phyloP scores from a whole-genome alignment of 2,797 vertebrate genomes.

The Rhinoraja longicauda region DNA sequence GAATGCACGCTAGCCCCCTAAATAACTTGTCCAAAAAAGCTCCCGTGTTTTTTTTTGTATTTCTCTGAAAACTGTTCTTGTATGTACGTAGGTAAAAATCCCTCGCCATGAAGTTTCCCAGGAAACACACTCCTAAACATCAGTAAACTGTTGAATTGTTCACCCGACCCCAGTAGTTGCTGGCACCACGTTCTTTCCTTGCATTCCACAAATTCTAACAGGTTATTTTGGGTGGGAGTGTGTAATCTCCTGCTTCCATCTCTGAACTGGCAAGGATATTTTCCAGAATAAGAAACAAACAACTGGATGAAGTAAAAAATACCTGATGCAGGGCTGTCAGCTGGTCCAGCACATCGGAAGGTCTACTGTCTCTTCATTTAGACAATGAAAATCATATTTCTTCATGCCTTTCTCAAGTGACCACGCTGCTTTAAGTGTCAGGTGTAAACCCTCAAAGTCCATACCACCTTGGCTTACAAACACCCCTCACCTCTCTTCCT shows the following conservation, averaged over 20 bases:
- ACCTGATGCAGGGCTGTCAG: neutral
- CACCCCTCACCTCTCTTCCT: too few species aligned
- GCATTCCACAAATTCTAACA: neutral
- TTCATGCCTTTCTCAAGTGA: too few species aligned
- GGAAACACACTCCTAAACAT: too few species aligned
- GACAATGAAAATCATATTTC: neutral
- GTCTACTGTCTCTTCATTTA: neutral
- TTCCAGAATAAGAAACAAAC: too few species aligned
- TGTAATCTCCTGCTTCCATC: too few species aligned
- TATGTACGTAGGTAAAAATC: too few species aligned
- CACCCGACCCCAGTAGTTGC: neutral
- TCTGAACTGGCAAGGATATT: too few species aligned
- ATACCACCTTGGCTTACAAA: neutral
- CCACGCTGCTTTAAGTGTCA: neutral
- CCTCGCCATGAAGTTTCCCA: too few species aligned
- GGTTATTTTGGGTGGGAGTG: neutral
- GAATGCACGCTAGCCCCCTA: neutral
- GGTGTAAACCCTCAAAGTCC: neutral
- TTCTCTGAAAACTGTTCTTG: too few species aligned
- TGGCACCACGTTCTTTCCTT: too few species aligned
- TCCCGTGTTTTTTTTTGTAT: too few species aligned
- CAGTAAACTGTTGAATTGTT: neutral
- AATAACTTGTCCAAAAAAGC: neutral
- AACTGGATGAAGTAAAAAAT: too few species aligned
- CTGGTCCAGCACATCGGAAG: neutral